Conservation (phyloP, 2,888 invertebrate species). For the Watsonalla cultraria region DNA sequence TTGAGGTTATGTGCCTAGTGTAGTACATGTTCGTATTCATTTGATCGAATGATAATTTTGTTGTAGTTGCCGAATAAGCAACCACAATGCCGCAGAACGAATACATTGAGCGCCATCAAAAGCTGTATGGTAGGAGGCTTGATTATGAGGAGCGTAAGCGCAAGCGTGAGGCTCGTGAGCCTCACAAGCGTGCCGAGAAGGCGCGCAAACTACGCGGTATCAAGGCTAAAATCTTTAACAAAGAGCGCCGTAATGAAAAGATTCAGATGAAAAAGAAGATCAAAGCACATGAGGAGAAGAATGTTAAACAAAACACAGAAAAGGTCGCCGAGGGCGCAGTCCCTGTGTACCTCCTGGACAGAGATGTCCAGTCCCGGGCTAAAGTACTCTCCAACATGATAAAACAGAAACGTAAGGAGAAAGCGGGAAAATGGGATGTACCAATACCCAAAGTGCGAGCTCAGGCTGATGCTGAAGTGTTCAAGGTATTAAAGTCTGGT, state of each 20-base stretch:
- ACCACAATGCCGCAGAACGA: slow-evolving; percentile 98
- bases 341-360: slow-evolving; percentile 97
- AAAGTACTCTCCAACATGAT: slow-evolving; percentile 99
- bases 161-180: slow-evolving; percentile 96
- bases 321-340: slow-evolving; percentile 93
- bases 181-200: slow-evolving; percentile 93
- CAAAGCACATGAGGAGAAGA: slow-evolving; percentile 97
- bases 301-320: slow-evolving; percentile 91
- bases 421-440: slow-evolving; percentile 99
- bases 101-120: slow-evolving; percentile 98
- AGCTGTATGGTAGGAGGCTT: slow-evolving; percentile 95
- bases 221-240: slow-evolving; percentile 98
- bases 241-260: slow-evolving; percentile 97
- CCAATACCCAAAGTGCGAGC: slow-evolving; percentile 99
- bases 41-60: slow-evolving; percentile 62
- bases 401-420: slow-evolving; percentile 99
- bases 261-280: slow-evolving; percentile 99
- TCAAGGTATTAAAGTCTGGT: slow-evolving; percentile 94
- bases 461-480: slow-evolving; percentile 97
- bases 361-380: slow-evolving; percentile 95
- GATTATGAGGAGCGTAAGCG: slow-evolving; percentile 98
- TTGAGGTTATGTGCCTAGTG: slow-evolving; percentile 38
- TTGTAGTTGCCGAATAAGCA: slow-evolving; percentile 77
- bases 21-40: slow-evolving; percentile 14
- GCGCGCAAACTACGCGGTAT: slow-evolving; percentile 96